Evolutionary conservation across 1,140 invertebrate genomes (phyloP).

Genomic region (Lamellibrachia luymesi): DNA sequence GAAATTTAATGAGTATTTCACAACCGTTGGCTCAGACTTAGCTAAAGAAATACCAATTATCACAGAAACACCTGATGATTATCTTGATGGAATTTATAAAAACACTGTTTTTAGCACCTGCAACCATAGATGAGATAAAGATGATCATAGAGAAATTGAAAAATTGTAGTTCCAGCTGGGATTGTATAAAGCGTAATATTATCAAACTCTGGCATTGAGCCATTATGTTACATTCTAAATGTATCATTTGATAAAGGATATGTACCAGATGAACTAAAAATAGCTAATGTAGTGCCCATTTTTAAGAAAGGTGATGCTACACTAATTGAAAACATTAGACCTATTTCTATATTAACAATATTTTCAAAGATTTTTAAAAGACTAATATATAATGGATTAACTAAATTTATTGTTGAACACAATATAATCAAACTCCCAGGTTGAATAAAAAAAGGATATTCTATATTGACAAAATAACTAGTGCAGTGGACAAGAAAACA

Average conservation of each 20-base stretch:
- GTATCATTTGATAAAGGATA: constrained; percentile 15
- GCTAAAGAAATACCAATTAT: not conserved
- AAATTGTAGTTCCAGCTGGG: not conserved
- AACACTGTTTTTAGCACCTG: constrained; percentile 12
- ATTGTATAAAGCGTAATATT: constrained; percentile 9
- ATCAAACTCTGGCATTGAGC: not conserved
- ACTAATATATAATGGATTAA: not conserved
- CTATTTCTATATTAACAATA: not conserved
- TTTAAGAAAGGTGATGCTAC: not conserved
- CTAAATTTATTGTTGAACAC: not conserved
- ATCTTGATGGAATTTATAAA: constrained; percentile 16
- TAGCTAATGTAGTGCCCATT: too few relatives aligned
- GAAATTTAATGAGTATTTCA: not conserved
- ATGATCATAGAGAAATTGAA: constrained; percentile 9
- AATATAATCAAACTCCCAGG: not conserved
- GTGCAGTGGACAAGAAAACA: not conserved
- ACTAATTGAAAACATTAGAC: not conserved
- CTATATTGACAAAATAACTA: not conserved
- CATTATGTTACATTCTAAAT: constrained; percentile 13
- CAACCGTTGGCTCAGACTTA: not conserved
- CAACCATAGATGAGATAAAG: constrained; percentile 12
- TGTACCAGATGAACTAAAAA: not conserved
- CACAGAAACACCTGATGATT: constrained; percentile 13
- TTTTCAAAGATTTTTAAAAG: not conserved
- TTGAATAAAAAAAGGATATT: not conserved